Evolutionary conservation across 2,113 vertebrate species (phyloP).

Genomic region (Platysternon megacephalum): DNA sequence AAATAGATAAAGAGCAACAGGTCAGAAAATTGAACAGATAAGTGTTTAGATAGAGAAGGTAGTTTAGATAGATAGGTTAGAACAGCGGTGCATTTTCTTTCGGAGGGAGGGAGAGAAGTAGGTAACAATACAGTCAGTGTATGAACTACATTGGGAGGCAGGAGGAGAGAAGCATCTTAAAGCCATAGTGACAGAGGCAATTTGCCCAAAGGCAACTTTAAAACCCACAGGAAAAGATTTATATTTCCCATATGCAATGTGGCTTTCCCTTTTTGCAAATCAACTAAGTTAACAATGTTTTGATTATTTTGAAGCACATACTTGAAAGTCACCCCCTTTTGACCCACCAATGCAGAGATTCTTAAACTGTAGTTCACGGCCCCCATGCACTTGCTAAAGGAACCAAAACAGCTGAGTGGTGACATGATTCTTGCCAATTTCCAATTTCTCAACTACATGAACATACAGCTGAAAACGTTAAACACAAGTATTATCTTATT

Average conservation of each 20-base stretch:
- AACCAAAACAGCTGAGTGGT: constrained; percentile 46
- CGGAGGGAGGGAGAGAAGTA: background rate
- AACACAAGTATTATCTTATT: constrained; percentile 27
- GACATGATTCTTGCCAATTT: background rate
- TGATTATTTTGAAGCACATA: constrained; percentile 60
- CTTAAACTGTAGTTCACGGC: constrained; percentile 14
- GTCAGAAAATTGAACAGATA: background rate
- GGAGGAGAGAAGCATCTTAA: constrained; percentile 56
- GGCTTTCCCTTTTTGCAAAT: constrained; percentile 67
- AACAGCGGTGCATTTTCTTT: background rate
- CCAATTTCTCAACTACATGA: constrained; percentile 32
- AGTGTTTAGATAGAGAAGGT: background rate
- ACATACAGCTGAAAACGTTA: constrained; percentile 21
- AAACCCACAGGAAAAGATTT: constrained; percentile 75
- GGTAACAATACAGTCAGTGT: constrained; percentile 6
- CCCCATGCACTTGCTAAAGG: constrained; percentile 45
- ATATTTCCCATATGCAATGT: constrained; percentile 64
- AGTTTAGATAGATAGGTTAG: background rate
- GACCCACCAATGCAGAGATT: constrained; percentile 49
- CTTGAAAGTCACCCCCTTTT: constrained; percentile 52
- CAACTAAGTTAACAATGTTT: constrained; percentile 65
- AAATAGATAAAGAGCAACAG: background rate
- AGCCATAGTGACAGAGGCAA: constrained; percentile 47
- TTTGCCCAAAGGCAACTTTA: constrained; percentile 72
- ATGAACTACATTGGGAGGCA: background rate